Evolutionary conservation across 2,797 vertebrate species (phyloP).

Genomic region (Arnoldichthys spilopterus): DNA sequence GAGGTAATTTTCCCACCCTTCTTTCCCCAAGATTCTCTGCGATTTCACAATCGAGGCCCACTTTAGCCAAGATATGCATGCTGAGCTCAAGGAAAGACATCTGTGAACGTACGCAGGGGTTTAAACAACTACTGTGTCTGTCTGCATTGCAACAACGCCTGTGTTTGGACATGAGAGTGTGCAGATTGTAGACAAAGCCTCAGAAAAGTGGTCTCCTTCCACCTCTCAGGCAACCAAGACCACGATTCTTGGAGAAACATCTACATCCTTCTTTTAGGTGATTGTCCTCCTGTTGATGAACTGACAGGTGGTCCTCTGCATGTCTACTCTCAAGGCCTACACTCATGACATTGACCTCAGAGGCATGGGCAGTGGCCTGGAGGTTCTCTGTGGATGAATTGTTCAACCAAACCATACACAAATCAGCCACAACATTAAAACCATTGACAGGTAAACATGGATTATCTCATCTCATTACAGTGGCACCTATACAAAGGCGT

Average conservation of each 20-base stretch:
- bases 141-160: background rate
- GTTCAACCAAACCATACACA: too few relatives aligned
- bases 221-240: conserved; percentile 7
- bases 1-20: conserved; percentile 18
- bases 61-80: background rate
- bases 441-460: too few relatives aligned
- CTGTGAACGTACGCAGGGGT: background rate
- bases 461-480: too few relatives aligned
- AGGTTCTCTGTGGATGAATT: background rate
- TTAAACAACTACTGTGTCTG: background rate
- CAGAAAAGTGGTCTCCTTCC: background rate
- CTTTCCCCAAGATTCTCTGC: conserved; percentile 23
- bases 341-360: background rate
- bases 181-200: background rate
- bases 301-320: too few relatives aligned
- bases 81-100: conserved; percentile 25
- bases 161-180: background rate
- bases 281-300: background rate
- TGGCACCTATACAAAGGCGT: too few relatives aligned
- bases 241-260: background rate
- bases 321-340: too few relatives aligned
- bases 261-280: background rate
- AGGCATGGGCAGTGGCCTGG: background rate
- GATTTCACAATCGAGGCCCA: conserved; percentile 15
- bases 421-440: too few relatives aligned